Percentiles rank a stretch among this genome's conserved stretches.
These are phyloP conservation scores for Ageneiosus marmoratus DNA, from an alignment of 2,113 vertebrate genomes.

Conservation along the genomic window DNA sequence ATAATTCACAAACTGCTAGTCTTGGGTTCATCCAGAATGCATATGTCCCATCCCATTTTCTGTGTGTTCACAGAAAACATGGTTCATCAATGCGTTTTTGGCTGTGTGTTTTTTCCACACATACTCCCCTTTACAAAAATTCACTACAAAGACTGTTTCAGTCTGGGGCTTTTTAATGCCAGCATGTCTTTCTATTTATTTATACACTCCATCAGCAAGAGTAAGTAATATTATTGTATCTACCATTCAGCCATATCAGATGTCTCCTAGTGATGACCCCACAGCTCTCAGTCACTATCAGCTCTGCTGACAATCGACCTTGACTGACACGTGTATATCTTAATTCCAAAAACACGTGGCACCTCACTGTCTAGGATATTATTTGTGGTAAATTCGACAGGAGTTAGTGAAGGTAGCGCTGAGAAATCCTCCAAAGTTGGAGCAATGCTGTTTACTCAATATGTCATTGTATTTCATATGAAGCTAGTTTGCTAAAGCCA, in stretches of 20 bases:
- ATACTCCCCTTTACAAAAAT: neutral
- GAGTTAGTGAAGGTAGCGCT: neutral
- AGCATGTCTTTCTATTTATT: neutral
- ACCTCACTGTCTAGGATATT: neutral
- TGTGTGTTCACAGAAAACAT: too few relatives aligned
- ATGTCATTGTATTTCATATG: neutral
- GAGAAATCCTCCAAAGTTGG: neutral
- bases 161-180: neutral
- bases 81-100: too few relatives aligned
- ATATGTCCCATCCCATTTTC: neutral
- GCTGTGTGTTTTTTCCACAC: neutral
- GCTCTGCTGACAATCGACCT: neutral
- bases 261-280: neutral
- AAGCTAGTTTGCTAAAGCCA: neutral
- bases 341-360: neutral
- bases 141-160: neutral
- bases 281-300: neutral
- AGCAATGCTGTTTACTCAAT: neutral
- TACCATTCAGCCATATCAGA: neutral
- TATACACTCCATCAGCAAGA: neutral
- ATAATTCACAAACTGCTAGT: neutral
- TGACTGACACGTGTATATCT: neutral
- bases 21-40: neutral
- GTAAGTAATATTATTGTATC: constrained; percentile 5
- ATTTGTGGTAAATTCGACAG: neutral